phyloP scores from a whole-genome alignment of 1,140 invertebrate species.

The Aphis gossypii region DNA sequence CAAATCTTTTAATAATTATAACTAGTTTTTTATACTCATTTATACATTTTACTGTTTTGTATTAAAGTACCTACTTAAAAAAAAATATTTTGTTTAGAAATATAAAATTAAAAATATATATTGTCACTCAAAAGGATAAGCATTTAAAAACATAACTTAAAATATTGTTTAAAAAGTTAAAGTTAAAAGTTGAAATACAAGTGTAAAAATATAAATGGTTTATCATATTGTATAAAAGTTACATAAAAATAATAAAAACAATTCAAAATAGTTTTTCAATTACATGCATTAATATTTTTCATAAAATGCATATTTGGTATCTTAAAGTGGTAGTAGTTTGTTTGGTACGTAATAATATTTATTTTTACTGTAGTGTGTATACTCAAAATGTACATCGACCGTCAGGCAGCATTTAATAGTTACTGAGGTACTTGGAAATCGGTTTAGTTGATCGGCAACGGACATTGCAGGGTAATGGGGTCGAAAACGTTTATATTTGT shows the following conservation, averaged over 20 bases:
- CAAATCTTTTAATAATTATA: background rate
- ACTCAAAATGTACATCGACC: background rate
- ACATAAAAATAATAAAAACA: background rate
- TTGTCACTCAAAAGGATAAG: background rate
- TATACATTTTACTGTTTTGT: too few species aligned
- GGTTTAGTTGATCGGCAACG: constrained; percentile 7
- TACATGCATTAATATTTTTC: background rate
- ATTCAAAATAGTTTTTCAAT: background rate
- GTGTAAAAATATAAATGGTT: too few species aligned
- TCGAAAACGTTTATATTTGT: constrained; percentile 23
- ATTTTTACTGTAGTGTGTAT: background rate
- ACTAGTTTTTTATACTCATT: background rate
- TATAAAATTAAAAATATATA: background rate
- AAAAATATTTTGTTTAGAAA: background rate
- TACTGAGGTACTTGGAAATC: background rate
- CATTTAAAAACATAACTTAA: too few species aligned
- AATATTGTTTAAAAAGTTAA: background rate
- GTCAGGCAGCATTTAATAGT: background rate
- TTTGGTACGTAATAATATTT: background rate
- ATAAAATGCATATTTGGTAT: background rate
- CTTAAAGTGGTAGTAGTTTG: background rate
- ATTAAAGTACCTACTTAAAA: background rate
- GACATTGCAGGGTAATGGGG: background rate
- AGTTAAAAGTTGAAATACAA: too few species aligned
- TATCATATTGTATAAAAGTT: background rate